Evolutionary conservation across 2,113 vertebrate species (phyloP).

Genomic region (Paramormyrops kingsleyae): DNA sequence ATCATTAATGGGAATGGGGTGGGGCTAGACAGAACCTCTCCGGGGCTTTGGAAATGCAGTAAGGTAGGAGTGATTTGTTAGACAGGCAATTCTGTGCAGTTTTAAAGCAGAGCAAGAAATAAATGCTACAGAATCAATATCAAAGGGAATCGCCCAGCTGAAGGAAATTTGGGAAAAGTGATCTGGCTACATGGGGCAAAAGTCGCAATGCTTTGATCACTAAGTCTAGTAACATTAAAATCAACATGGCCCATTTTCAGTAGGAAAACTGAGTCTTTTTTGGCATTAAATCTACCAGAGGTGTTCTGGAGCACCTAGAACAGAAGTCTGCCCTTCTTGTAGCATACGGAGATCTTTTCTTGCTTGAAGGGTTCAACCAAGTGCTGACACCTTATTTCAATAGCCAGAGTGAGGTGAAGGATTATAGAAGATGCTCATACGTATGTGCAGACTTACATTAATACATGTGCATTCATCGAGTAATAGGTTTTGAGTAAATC

Average conservation of each 20-base stretch:
- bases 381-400: neutral
- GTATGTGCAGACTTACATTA: neutral
- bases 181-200: slow-evolving; percentile 14
- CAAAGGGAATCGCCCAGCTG: slow-evolving; percentile 48
- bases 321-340: neutral
- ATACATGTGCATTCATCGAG: neutral
- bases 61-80: slow-evolving; percentile 45
- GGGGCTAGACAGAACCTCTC: slow-evolving; percentile 20
- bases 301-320: neutral
- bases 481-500: neutral
- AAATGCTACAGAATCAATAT: slow-evolving; percentile 58
- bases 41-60: slow-evolving; percentile 27
- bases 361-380: neutral
- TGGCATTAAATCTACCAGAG: no score
- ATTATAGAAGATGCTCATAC: neutral
- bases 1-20: slow-evolving; percentile 23
- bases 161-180: slow-evolving; percentile 19
- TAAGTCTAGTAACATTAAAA: neutral
- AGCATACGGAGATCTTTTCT: neutral
- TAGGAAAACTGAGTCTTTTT: neutral
- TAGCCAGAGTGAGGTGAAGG: neutral
- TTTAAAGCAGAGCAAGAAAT: slow-evolving; percentile 48
- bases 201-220: slow-evolving; percentile 25
- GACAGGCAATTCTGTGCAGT: slow-evolving; percentile 44
- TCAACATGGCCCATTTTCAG: neutral